phyloP scores from a whole-genome alignment of 2,113 vertebrate genomes.

The Osmerus mordax region DNA sequence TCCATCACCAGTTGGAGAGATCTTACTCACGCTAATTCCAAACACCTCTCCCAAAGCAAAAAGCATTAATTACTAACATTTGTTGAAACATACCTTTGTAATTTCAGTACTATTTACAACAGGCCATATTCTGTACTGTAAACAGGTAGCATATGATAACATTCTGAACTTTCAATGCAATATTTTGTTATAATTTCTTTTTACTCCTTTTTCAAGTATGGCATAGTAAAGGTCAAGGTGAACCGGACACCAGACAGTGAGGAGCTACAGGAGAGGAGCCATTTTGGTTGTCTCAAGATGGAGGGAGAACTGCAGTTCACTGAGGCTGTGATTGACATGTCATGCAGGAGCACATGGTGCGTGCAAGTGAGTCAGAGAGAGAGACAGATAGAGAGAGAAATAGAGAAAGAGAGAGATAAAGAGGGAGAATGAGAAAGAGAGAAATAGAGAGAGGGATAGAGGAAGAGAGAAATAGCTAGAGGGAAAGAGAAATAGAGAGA shows the following conservation, averaged over 20 bases:
- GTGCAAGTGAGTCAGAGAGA: neutral
- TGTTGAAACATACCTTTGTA: no score
- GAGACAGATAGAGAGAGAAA: neutral
- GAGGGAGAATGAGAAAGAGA: constrained; percentile 42
- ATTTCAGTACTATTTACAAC: no score
- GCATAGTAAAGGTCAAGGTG: constrained; percentile 1
- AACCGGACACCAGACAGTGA: neutral
- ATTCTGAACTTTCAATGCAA: no score
- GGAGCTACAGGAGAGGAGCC: neutral
- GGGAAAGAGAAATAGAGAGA: constrained; percentile 16
- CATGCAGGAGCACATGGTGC: neutral
- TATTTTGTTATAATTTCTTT: no score
- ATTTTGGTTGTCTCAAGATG: neutral
- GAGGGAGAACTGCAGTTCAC: neutral
- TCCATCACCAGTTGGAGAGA: neutral
- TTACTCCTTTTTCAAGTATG: no score
- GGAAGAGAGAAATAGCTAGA: constrained; percentile 62
- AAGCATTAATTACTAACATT: no score
- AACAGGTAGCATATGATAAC: no score
- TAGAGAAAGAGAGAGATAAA: constrained; percentile 60
- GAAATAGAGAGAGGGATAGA: constrained; percentile 7
- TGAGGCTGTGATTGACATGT: neutral
- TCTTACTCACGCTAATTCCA: no score
- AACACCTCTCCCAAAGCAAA: no score
- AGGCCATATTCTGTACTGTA: no score